Base-by-base conservation (phyloP, 2,113 vertebrate species). In the Phainopepla nitens region DNA sequence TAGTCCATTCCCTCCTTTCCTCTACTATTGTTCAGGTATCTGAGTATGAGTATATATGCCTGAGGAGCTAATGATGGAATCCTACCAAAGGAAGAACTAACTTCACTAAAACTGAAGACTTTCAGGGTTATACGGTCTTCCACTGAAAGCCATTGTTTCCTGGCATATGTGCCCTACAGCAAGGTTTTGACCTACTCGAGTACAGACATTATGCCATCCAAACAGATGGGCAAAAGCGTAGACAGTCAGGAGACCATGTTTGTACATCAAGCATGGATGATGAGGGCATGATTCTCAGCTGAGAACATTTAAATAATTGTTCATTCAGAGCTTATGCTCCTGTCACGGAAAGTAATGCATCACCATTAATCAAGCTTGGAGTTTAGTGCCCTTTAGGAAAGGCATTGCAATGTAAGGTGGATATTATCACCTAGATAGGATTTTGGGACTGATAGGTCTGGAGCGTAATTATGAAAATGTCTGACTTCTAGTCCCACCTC, bases 201-300 rank as follows among this genome's bases (percentile, higher is more conserved):
- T 97, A 93, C 96, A 97, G 98, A 98, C 98, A 97, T 94, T 78
- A 94, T 97, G 98, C 98, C 98, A 98, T 97, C 89, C 96, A 97
- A 98, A 97, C 98, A 98, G 98, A 98, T 98, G 97, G 98, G 94
- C 82, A 97, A 95, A 97, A 97, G 93, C 97, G 36, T 93, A 98
- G 96, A 97, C 89, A 98, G 97, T 97, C 97, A 98, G 97, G 96
- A 98, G 97, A 98, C 96, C 97, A 97, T 97, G 97, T 98, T 94
- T 97, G 92, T 97, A 97, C 94, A 97, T 97, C 97, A 97, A 96
- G 96, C 96, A 97, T 97, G 97, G 97, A 96, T 97, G 97, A 97
- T 7, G 83, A 97, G 95, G 96, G 94, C 97, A 98, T 82, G 95
- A 97, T 96, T 98, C 97, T 97, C 95, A 97, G 94, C 96, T 97